These are phyloP conservation scores for Tachysurus vachellii DNA, from an alignment of 2,113 vertebrate species.

Conservation along the genomic window DNA sequence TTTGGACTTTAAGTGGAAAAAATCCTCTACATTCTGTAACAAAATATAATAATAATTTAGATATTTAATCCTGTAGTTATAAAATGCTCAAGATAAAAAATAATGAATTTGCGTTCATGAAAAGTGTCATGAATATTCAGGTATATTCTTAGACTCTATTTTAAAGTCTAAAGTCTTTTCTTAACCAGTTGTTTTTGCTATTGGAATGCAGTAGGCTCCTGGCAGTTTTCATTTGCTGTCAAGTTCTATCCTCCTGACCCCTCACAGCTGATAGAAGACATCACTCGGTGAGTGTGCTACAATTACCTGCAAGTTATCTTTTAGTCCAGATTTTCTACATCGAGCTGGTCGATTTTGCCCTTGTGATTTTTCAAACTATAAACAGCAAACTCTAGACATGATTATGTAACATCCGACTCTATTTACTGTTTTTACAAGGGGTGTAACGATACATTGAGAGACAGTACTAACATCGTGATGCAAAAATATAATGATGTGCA, in stretches of 20 bases:
- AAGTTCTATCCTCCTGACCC: slow-evolving; percentile 99
- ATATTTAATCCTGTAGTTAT: background rate
- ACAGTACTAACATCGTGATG: background rate
- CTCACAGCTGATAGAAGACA: slow-evolving; percentile 95
- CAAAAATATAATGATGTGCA: background rate
- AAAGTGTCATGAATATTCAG: background rate
- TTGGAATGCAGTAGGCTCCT: slow-evolving; percentile 81
- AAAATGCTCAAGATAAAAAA: background rate
- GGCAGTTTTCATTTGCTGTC: slow-evolving; percentile 94
- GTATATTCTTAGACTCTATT: background rate
- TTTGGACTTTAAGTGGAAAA: background rate
- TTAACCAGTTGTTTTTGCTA: slow-evolving; percentile 24
- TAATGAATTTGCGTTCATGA: background rate
- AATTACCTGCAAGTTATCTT: background rate
- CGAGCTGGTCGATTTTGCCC: background rate
- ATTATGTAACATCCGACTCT: background rate
- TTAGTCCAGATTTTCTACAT: background rate
- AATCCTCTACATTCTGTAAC: background rate
- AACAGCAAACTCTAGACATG: background rate
- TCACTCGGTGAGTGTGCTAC: slow-evolving; percentile 83
- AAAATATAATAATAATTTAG: background rate
- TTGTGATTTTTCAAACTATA: background rate
- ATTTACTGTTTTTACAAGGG: background rate
- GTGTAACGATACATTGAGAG: background rate
- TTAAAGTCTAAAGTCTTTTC: slow-evolving; percentile 14